phyloP scores from a whole-genome alignment of 2,888 invertebrate species.

The Chironomus riparius region DNA sequence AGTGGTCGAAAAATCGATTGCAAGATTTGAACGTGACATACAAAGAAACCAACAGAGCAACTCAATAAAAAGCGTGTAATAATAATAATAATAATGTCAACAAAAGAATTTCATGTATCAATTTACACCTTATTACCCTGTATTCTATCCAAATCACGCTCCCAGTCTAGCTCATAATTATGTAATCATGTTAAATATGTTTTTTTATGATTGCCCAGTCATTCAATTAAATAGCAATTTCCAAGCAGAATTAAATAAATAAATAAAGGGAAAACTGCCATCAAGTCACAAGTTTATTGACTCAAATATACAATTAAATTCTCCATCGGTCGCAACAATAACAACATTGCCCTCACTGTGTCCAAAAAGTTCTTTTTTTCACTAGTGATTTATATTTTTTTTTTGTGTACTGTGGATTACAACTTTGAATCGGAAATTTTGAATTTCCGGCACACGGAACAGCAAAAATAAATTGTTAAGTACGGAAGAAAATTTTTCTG shows the following conservation, averaged over 20 bases:
- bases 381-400: not conserved
- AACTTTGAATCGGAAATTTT: constrained; percentile 8
- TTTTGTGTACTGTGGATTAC: not conserved
- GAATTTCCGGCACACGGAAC: constrained; percentile 15
- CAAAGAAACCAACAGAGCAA: no score
- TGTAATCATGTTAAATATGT: not conserved
- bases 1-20: no score
- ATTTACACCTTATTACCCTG: not conserved
- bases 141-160: not conserved
- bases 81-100: no score
- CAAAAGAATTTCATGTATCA: not conserved
- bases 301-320: not conserved
- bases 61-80: no score
- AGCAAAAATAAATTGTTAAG: not conserved
- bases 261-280: not conserved
- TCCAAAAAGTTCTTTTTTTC: not conserved
- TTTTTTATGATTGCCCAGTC: not conserved
- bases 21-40: no score
- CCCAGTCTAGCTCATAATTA: not conserved
- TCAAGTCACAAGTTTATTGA: no score
- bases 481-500: not conserved
- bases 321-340: not conserved
- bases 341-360: not conserved
- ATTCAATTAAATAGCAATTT: constrained; percentile 4
- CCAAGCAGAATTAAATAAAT: not conserved